Evolutionary conservation across 1,140 invertebrate species (phyloP).

Genomic region (Apis dorsata): DNA sequence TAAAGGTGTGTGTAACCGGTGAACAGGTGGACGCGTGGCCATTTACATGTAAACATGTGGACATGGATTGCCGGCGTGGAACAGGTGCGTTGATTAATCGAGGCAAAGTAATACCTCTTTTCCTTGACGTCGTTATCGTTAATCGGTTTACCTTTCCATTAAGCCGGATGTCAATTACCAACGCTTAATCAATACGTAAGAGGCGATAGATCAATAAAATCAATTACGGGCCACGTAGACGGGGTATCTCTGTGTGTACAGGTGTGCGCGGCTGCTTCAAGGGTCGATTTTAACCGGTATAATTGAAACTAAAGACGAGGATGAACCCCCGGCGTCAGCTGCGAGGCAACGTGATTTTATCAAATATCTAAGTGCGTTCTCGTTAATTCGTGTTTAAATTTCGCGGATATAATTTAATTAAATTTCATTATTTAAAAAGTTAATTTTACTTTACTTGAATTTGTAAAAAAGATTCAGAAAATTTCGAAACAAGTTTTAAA

Average conservation of each 20-base stretch:
- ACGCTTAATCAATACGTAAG: slow-evolving; percentile 46
- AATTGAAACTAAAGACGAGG: slow-evolving; percentile 2
- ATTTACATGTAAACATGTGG: slow-evolving; percentile 40
- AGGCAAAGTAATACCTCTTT: slow-evolving; percentile 46
- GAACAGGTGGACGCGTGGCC: slow-evolving; percentile 39
- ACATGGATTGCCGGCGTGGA: slow-evolving; percentile 27
- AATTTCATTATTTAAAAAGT: too few species aligned
- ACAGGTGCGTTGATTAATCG: slow-evolving; percentile 55
- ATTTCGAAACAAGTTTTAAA: too few species aligned
- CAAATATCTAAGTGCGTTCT: neutral
- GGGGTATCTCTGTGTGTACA: slow-evolving; percentile 30
- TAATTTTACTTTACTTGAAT: too few species aligned
- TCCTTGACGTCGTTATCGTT: slow-evolving; percentile 46
- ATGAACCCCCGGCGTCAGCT: neutral
- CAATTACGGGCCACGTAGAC: slow-evolving; percentile 18
- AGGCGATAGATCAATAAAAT: slow-evolving; percentile 39
- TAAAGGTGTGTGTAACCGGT: neutral
- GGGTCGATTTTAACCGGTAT: slow-evolving; percentile 17
- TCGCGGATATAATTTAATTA: too few species aligned
- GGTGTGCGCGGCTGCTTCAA: neutral
- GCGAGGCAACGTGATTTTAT: neutral
- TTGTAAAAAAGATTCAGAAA: too few species aligned
- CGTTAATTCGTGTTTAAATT: neutral
- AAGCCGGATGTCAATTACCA: slow-evolving; percentile 41
- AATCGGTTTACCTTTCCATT: slow-evolving; percentile 52